A percentile compares a stretch with the other conserved stretches of the same genome.
phyloP scores from a whole-genome alignment of 2,797 vertebrate species.

The Chelon auratus region DNA sequence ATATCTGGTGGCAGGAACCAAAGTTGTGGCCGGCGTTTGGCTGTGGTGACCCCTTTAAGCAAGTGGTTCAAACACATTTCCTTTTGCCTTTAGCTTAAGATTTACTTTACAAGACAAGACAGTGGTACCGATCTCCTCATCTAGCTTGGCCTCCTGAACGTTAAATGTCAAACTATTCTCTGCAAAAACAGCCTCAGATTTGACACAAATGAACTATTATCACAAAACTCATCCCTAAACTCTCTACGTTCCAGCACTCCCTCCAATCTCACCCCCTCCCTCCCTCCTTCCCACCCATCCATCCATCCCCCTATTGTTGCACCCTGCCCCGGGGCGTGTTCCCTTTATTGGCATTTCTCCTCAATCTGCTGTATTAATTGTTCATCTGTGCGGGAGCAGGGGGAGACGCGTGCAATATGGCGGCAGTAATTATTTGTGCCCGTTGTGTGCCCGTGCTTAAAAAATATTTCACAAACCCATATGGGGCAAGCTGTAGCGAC shows the following conservation, averaged over 20 bases:
- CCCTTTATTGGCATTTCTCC: slow-evolving; percentile 81
- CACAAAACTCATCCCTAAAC: slow-evolving; percentile 47
- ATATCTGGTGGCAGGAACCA: too few species aligned
- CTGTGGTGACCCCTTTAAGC: too few species aligned
- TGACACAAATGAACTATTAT: slow-evolving; percentile 49
- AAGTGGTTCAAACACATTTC: too few species aligned
- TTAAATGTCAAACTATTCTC: not conserved
- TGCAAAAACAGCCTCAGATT: not conserved
- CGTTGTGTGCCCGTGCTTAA: slow-evolving; percentile 58
- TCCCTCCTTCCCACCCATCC: not conserved
- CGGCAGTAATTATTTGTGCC: slow-evolving; percentile 81
- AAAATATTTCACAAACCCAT: slow-evolving; percentile 57
- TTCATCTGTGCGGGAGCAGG: slow-evolving; percentile 79
- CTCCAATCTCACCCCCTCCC: slow-evolving; percentile 1
- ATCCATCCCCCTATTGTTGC: slow-evolving; percentile 43
- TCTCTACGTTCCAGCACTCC: slow-evolving; percentile 61
- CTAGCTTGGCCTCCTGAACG: not conserved
- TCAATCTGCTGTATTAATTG: slow-evolving; percentile 84
- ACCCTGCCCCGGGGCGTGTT: slow-evolving; percentile 73
- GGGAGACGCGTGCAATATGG: slow-evolving; percentile 77
- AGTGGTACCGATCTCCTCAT: accelerated
- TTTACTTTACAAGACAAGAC: not conserved
- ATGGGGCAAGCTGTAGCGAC: slow-evolving; percentile 54
- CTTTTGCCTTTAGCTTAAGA: too few species aligned
- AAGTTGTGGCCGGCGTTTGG: too few species aligned